These are phyloP conservation scores for Sylvia borin DNA, from an alignment of 2,797 vertebrate species.

Conservation along the genomic window DNA sequence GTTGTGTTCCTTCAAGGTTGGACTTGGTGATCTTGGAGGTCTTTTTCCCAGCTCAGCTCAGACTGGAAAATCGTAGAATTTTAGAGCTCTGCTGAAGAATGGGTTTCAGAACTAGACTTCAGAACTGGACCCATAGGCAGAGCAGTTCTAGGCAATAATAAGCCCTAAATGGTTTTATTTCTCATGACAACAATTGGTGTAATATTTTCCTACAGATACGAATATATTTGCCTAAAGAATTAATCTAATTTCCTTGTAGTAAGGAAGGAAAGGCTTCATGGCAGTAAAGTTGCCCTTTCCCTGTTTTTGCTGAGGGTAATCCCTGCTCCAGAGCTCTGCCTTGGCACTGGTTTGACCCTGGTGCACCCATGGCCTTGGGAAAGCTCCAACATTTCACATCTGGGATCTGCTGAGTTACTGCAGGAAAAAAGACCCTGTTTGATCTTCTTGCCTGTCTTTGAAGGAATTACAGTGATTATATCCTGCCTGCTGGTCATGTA, in stretches of 20 bases:
- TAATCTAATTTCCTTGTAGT: not conserved
- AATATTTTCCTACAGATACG: not conserved
- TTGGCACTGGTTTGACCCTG: not conserved
- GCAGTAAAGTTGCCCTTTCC: not conserved
- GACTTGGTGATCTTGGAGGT: not conserved
- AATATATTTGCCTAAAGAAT: not conserved
- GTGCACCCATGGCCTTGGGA: not conserved
- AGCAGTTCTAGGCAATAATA: not conserved
- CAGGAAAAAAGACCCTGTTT: not conserved
- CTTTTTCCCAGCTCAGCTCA: not conserved
- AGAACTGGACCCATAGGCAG: not conserved
- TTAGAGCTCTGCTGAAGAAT: not conserved
- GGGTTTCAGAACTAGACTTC: not conserved
- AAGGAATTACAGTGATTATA: conserved; percentile 25
- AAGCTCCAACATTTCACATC: not conserved
- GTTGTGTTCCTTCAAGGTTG: not conserved
- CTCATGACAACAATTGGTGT: not conserved
- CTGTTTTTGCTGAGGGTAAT: not conserved
- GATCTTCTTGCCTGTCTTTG: not conserved
- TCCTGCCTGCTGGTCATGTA: not conserved
- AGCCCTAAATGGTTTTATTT: not conserved
- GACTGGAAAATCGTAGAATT: not conserved
- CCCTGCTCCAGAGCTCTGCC: not conserved
- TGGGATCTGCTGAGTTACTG: not conserved
- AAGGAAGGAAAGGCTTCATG: not conserved